Percentiles rank a stretch among this genome's conserved stretches.
These are phyloP conservation scores for Casuarius casuarius DNA, from an alignment of 2,113 vertebrate species.

Conservation along the genomic window DNA sequence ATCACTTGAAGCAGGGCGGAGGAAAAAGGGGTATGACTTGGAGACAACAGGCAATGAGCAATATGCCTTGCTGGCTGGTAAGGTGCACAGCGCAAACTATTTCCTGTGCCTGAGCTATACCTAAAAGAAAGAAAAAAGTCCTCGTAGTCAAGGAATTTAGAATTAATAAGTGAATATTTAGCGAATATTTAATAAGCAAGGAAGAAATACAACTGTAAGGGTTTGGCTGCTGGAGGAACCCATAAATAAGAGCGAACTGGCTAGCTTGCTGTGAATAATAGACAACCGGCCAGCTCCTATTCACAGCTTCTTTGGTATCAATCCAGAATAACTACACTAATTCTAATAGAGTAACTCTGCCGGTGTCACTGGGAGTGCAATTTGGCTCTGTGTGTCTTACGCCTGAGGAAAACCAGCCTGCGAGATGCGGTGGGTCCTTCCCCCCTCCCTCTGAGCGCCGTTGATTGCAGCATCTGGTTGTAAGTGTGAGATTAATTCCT, in stretches of 20 bases:
- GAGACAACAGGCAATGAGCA: not conserved
- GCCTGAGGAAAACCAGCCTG: not conserved
- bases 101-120: not conserved
- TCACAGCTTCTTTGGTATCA: not conserved
- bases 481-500: conserved; percentile 68
- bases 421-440: not conserved
- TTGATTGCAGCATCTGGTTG: conserved; percentile 57
- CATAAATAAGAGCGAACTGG: not conserved
- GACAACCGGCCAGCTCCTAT: not conserved
- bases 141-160: not conserved
- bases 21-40: not conserved
- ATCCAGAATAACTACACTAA: not conserved
- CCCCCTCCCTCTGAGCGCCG: fast-evolving
- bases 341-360: fast-evolving
- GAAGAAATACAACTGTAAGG: not conserved
- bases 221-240: not conserved
- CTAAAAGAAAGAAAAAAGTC: not conserved
- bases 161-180: not conserved
- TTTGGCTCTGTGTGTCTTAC: fast-evolving
- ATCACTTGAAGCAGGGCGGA: not conserved
- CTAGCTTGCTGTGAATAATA: not conserved
- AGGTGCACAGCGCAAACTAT: not conserved
- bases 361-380: not conserved
- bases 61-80: fast-evolving
- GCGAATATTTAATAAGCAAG: not conserved